Percentiles rank a stretch among this genome's conserved stretches.
These are phyloP conservation scores for Trialeurodes vaporariorum DNA, from an alignment of 1,140 invertebrate species.

Conservation along the genomic window DNA sequence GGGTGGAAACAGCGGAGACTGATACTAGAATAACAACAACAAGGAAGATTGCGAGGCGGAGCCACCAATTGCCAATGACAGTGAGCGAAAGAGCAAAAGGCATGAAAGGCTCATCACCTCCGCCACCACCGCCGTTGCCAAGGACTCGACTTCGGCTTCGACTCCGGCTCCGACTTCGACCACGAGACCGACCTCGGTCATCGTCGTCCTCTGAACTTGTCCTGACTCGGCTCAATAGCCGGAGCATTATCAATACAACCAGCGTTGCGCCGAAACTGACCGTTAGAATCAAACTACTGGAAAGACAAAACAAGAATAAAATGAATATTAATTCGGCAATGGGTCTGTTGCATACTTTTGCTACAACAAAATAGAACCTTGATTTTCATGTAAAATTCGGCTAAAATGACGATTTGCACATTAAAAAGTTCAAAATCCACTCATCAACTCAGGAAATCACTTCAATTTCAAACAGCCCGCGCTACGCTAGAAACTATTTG, in stretches of 20 bases:
- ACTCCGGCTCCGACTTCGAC: no score
- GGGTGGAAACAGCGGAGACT: constrained; percentile 51
- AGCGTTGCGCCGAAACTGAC: constrained; percentile 50
- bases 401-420: no score
- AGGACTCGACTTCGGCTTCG: constrained; percentile 19
- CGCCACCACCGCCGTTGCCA: constrained; percentile 22
- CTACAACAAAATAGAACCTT: no score
- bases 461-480: no score
- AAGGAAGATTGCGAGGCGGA: constrained; percentile 53
- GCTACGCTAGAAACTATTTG: no score
- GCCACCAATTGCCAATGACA: constrained; percentile 47
- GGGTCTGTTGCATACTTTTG: no score
- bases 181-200: no score
- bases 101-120: constrained; percentile 31
- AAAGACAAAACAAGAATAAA: constrained; percentile 25
- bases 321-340: no score
- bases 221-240: constrained; percentile 41
- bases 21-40: constrained; percentile 51
- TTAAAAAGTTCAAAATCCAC: no score
- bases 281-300: constrained; percentile 48
- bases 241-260: constrained; percentile 46
- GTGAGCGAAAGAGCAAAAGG: constrained; percentile 27
- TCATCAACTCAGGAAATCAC: no score
- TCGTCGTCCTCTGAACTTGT: constrained; percentile 23
- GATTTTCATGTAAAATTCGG: no score